Evolutionary conservation across 64 coral and sea anemone species (phyloP), one percentile per base, ranked within the genome.

Genomic region (Montipora foliosa): DNA sequence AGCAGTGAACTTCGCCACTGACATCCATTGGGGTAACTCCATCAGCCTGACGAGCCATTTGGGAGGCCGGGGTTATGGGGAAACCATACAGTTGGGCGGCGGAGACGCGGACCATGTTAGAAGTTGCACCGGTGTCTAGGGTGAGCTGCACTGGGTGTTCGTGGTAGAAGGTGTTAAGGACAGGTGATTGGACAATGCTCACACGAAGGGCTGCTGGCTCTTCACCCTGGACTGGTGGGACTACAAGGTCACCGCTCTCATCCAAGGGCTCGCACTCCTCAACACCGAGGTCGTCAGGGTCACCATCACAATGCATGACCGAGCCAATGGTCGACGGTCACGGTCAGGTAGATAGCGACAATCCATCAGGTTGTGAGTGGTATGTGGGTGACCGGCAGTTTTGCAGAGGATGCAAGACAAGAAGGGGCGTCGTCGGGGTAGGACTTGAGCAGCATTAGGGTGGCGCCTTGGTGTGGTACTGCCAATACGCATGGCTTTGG

Each of bases 51-150:
- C 25, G 25, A 25, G 25, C 25, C 25, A 25, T 25, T 25, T 25
- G 25, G 25, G 25, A 25, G 25, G 25, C 25, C 25, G 25, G 25
- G 25, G 25, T 25, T 25, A 25, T 25, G 25, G 25, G 25, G 25
- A 25, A 25, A 25, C 25, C 25, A 25, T 25, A 25, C 25, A 25
- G 25, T 25, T 25, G 25, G 10, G 82, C 77, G 4, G 47, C 89
- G 48, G 25, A 25, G 25, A 25, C 25, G 25, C 52, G 44, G 15
- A 70, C 52, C 89, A 82, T 71, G n/a, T 72, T 91, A 44, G 89
- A 66, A 16, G 64, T 25, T 25, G 25, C 25, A 25, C 25, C 25
- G 25, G 25, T 25, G 25, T 25, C 25, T 1, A 25, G 25, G 25
- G 25, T 25, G 25, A 25, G 25, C 9, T 10, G 89, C 78, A 8